Percentiles rank a stretch among this genome's conserved stretches.
Conservation (phyloP, 2,888 invertebrate species). For the Bimastos eiseni region DNA sequence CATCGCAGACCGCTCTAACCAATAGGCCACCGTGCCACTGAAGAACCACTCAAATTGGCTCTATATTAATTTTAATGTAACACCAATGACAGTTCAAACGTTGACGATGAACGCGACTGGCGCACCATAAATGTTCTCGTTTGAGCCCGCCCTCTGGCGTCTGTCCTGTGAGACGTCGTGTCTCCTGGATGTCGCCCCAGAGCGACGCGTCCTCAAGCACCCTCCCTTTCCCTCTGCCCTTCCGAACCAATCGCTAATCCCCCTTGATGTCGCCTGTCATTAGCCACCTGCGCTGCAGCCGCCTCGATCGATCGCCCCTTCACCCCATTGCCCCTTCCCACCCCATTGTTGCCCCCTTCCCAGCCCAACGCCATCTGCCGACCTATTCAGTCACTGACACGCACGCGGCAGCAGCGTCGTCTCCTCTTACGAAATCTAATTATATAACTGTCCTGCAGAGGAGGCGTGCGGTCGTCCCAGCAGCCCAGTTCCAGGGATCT, state of each 20-base stretch:
- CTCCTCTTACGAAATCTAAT: conserved; percentile 19
- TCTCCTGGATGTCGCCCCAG: not conserved
- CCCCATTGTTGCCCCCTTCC: not conserved
- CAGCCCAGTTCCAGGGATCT: not conserved
- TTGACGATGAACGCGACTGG: not conserved
- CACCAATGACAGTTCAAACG: no score
- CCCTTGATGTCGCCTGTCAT: conserved; percentile 25
- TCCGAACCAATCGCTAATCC: conserved; percentile 18
- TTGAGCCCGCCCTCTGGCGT: not conserved
- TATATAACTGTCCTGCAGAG: conserved; percentile 6
- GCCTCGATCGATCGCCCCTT: conserved; percentile 14
- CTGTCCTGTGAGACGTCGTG: not conserved
- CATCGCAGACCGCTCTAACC: no score
- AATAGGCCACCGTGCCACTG: no score
- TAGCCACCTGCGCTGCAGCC: conserved; percentile 8
- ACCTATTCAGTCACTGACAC: not conserved
- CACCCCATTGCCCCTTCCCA: not conserved
- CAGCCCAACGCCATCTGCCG: conserved; percentile 7
- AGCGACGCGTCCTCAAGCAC: not conserved
- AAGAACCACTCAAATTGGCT: not conserved
- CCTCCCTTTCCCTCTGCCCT: not conserved
- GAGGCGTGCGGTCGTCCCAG: not conserved
- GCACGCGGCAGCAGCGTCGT: not conserved
- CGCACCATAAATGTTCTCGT: not conserved
- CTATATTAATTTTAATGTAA: not conserved